Evolutionary conservation across 2,113 vertebrate genomes (phyloP).

Genomic region (Sapayoa aenigma): DNA sequence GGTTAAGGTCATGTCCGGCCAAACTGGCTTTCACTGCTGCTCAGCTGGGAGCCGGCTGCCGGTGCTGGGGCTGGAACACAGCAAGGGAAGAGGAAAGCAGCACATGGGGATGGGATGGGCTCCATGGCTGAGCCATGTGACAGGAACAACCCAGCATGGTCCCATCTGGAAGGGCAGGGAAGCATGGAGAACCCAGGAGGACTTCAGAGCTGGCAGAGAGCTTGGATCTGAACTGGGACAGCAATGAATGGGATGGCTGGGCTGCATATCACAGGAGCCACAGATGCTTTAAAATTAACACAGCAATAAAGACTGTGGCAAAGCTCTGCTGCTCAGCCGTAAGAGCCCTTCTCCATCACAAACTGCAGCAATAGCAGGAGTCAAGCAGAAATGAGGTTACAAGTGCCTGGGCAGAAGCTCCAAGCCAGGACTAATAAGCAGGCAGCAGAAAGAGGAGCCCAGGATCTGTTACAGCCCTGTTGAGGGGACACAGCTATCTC

Average conservation of each 20-base stretch:
- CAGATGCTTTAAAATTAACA: not conserved
- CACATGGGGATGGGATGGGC: not conserved
- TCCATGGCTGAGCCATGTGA: not conserved
- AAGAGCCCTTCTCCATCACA: not conserved
- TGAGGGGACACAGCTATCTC: not conserved
- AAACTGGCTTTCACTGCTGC: not conserved
- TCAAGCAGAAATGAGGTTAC: not conserved
- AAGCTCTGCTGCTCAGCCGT: not conserved
- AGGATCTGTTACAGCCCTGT: not conserved
- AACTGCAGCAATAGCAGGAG: not conserved
- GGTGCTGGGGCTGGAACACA: not conserved
- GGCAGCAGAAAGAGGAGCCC: not conserved
- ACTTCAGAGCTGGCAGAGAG: not conserved
- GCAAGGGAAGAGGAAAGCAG: not conserved
- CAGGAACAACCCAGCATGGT: not conserved
- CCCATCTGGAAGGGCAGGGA: not conserved
- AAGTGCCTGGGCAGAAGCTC: not conserved
- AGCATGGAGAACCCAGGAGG: not conserved
- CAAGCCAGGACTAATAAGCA: not conserved
- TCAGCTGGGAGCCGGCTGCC: not conserved
- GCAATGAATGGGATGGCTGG: not conserved
- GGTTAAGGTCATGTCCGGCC: conserved; percentile 55
- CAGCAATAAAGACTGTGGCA: not conserved
- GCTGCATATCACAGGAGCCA: not conserved
- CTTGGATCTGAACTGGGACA: not conserved